Conservation (phyloP, 2,888 invertebrate species). For the Cyclophora punctaria region DNA sequence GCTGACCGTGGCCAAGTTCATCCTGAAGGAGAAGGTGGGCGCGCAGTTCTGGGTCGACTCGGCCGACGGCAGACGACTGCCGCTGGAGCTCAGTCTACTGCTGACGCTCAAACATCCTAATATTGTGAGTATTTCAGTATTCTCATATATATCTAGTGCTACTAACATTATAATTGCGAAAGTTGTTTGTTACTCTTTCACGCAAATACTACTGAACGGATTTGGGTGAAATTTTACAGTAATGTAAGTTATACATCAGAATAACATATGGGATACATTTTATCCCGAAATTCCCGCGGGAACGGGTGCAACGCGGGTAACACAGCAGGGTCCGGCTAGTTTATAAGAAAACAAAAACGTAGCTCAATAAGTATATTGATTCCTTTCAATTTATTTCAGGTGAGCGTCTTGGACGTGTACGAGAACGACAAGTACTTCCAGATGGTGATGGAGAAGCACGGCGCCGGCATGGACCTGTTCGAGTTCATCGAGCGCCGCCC, state of each 20-base stretch:
- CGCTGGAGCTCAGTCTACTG: conserved; percentile 80
- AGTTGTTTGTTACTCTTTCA: no score
- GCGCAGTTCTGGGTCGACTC: conserved; percentile 78
- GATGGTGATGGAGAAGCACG: conserved; percentile 86
- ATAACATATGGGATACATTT: no score
- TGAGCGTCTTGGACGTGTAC: conserved; percentile 78
- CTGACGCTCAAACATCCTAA: conserved; percentile 79
- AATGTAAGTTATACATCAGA: no score
- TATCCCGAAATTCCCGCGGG: no score
- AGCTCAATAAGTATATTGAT: not conserved
- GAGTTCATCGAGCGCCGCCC: conserved; percentile 84
- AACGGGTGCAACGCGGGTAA: no score
- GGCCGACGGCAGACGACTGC: conserved; percentile 69
- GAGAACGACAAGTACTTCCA: conserved; percentile 82
- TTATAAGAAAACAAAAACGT: no score
- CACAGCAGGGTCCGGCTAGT: no score
- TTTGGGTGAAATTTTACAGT: no score
- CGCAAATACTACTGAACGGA: no score
- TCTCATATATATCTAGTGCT: no score
- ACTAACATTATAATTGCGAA: no score
- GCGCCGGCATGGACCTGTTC: conserved; percentile 84
- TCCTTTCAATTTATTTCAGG: conserved; percentile 34
- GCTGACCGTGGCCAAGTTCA: conserved; percentile 82
- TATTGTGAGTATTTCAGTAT: conserved; percentile 72
- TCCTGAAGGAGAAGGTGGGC: conserved; percentile 80